phyloP scores from a whole-genome alignment of 2,113 vertebrate species.

The sheep (Ovis aries) region DNA sequence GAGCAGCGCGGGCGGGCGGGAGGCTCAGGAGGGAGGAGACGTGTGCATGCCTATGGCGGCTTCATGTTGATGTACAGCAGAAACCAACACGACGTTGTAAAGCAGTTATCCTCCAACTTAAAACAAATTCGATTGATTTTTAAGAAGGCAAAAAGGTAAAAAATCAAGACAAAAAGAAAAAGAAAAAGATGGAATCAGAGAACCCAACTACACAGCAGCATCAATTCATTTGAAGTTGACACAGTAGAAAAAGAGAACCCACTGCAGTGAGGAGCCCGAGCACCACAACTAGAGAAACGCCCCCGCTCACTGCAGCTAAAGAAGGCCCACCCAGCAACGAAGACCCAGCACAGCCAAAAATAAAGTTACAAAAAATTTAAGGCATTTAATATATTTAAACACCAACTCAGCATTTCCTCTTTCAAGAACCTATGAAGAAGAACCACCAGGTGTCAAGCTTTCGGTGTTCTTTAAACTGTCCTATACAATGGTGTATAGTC shows the following conservation, averaged over 20 bases:
- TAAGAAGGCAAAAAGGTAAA: background rate
- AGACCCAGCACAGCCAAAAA: background rate
- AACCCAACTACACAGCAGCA: background rate
- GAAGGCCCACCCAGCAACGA: background rate
- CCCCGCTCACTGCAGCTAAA: background rate
- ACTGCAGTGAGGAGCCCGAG: background rate
- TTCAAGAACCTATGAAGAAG: background rate
- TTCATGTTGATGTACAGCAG: no score
- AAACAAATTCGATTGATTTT: background rate
- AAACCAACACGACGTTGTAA: background rate
- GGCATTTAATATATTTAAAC: background rate
- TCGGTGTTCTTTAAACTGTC: background rate
- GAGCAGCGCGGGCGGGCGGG: background rate
- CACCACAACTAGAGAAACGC: background rate
- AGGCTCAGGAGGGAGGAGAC: background rate
- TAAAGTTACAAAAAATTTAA: background rate
- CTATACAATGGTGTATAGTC: background rate
- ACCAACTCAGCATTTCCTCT: background rate
- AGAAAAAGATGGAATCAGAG: background rate
- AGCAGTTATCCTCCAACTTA: background rate
- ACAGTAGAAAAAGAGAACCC: background rate
- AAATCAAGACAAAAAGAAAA: background rate
- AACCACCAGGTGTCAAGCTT: background rate
- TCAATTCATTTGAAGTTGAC: background rate
- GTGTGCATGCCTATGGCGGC: rapidly evolving